phyloP scores from a whole-genome alignment of 2,113 vertebrate genomes.

The Mobula birostris region DNA sequence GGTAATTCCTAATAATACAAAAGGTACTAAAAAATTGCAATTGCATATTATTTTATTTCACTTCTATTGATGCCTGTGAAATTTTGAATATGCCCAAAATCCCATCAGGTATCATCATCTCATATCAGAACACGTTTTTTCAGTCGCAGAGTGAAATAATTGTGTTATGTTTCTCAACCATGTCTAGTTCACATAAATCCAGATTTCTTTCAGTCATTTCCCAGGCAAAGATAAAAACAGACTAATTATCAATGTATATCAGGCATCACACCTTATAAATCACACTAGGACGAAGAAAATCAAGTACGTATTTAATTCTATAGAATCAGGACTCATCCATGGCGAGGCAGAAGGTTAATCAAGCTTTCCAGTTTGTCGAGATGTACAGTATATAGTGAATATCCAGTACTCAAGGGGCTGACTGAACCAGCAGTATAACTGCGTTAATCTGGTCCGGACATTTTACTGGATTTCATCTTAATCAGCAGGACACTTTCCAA shows the following conservation, averaged over 20 bases:
- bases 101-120: neutral
- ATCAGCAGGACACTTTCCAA: conserved; percentile 24
- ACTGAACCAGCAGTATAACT: neutral
- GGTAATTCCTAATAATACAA: neutral
- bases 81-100: neutral
- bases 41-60: neutral
- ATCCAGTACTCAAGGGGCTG: conserved; percentile 25
- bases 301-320: conserved; percentile 19
- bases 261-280: neutral
- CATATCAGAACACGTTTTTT: neutral
- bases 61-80: neutral
- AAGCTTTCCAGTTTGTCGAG: conserved; percentile 26
- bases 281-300: neutral
- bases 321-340: neutral
- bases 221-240: neutral
- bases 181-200: too few relatives aligned
- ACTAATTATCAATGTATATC: neutral
- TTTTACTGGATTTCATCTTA: conserved; percentile 16
- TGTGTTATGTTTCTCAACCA: neutral
- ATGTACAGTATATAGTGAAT: conserved; percentile 1
- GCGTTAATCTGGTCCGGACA: conserved; percentile 34
- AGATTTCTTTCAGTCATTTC: neutral
- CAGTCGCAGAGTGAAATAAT: neutral
- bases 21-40: neutral
- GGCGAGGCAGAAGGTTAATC: conserved; percentile 35